Evolutionary conservation across 2,113 vertebrate genomes (phyloP), one percentile per base, ranked within the genome.

Genomic region (Stegostoma tigrinum): DNA sequence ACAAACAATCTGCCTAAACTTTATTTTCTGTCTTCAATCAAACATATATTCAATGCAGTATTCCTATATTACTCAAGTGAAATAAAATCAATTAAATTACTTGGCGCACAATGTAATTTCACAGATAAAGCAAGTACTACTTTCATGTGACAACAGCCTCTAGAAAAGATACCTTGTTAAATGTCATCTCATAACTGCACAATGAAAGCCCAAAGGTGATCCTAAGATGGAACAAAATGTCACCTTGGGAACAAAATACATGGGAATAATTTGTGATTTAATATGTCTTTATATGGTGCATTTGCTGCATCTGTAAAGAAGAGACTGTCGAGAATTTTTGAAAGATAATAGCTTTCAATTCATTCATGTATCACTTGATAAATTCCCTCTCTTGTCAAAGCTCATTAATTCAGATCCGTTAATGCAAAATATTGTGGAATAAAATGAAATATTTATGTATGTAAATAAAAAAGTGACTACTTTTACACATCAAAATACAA

Each of bases 381-480:
- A 93, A 38, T 93, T 34, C 61, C n/a, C 89, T 66, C 34, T n/a
- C 34, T 61, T 93, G 89, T 67, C 89, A 93, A 67, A 93, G 34
- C 89, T 93, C 89, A 93, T 93, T 93, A 93, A 93, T 66, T n/a
- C n/a, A 66, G 89, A 66, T 91, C 89, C 42, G 38, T 38, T 66
- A 67, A 23, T 93, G 89, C n/a, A 93, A n/a, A 38, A 19, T 67
- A 93, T 93, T 93, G 61, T 93, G 61, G 89, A 42, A 66, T 64
- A 93, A 66, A 64, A 93, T 93, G 61, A 93, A 93, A 93, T 67
- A 93, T 93, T 93, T 93, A 67, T 93, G 89, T 66, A 42, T 93
- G 89, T 38, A 67, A 93, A 93, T 61, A 38, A 67, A 38, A 64
- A n/a, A 64, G 55, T 91, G 19, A 7, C 61, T 93, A 38, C 66